Conservation (phyloP, 2,797 vertebrate genomes). For the Salmo trutta region DNA sequence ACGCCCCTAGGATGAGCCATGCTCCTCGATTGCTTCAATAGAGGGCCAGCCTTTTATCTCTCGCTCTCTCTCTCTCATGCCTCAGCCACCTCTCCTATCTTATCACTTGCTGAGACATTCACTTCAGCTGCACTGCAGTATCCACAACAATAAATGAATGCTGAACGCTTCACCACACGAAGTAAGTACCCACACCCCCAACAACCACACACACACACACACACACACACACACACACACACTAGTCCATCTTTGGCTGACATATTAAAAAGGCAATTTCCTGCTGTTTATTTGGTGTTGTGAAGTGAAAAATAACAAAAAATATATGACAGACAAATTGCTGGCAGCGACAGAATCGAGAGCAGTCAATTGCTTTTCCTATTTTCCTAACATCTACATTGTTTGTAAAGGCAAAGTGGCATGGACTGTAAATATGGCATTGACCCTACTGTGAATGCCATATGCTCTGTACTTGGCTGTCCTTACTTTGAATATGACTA, state of each 20-base stretch:
- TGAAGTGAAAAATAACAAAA: conserved; percentile 28
- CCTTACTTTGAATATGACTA: not conserved
- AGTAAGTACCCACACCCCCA: conserved; percentile 43
- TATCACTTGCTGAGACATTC: not conserved
- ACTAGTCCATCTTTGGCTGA: conserved; percentile 36
- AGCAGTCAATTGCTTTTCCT: conserved; percentile 13
- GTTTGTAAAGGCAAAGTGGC: conserved; percentile 9
- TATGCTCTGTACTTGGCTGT: not conserved
- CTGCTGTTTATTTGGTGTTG: conserved; percentile 54
- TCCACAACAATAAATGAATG: conserved; percentile 48
- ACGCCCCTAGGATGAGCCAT: conserved; percentile 18
- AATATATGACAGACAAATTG: conserved; percentile 68
- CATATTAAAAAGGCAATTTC: conserved; percentile 76
- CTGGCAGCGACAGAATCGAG: conserved; percentile 32
- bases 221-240: not conserved
- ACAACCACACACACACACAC: not conserved
- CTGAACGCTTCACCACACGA: conserved; percentile 43
- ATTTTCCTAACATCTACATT: conserved; percentile 10
- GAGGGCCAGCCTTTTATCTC: conserved; percentile 50
- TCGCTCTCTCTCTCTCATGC: conserved; percentile 71
- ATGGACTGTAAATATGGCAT: no score
- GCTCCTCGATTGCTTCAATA: conserved; percentile 56
- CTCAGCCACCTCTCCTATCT: conserved; percentile 45
- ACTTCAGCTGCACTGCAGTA: not conserved
- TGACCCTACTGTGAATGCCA: no score